Conservation (phyloP, 1,140 invertebrate genomes). For the Drosophila novamexicana region DNA sequence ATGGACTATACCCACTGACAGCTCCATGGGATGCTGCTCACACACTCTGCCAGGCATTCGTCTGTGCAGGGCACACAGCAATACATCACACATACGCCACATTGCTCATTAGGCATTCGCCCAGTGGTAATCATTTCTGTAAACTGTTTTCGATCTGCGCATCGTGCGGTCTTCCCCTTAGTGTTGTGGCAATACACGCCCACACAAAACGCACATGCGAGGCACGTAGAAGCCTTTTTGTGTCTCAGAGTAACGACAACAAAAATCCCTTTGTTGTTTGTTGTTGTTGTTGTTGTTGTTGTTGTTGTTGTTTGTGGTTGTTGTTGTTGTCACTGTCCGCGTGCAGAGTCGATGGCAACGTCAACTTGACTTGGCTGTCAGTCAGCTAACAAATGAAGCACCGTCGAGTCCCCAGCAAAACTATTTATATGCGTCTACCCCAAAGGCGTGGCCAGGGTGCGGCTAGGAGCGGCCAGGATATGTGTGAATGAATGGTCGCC, state of each 20-base stretch:
- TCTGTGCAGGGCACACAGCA: slow-evolving; percentile 20
- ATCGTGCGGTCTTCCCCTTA: slow-evolving; percentile 27
- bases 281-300: too few species aligned
- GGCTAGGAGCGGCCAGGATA: slow-evolving; percentile 27
- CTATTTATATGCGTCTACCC: slow-evolving; percentile 64
- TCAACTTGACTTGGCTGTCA: slow-evolving; percentile 69
- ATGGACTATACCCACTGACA: slow-evolving; percentile 7
- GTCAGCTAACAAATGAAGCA: slow-evolving; percentile 68
- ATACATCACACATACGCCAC: slow-evolving; percentile 68
- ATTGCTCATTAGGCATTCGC: slow-evolving; percentile 74
- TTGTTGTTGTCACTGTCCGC: not conserved
- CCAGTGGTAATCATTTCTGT: slow-evolving; percentile 75
- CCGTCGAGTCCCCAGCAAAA: slow-evolving; percentile 42
- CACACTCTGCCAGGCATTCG: slow-evolving; percentile 6
- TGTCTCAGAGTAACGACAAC: slow-evolving; percentile 28
- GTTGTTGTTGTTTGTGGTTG: too few species aligned
- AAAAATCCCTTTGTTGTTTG: slow-evolving; percentile 13
- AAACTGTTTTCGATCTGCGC: slow-evolving; percentile 75
- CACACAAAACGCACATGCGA: slow-evolving; percentile 26
- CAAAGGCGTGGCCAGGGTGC: slow-evolving; percentile 22
- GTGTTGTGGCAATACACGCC: not conserved
- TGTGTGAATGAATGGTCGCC: slow-evolving; percentile 31
- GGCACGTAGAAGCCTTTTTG: slow-evolving; percentile 56
- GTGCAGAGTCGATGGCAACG: slow-evolving; percentile 13
- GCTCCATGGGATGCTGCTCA: slow-evolving; percentile 2